Evolutionary conservation across 2,888 invertebrate genomes (phyloP).

Genomic region (Venusia cambrica): DNA sequence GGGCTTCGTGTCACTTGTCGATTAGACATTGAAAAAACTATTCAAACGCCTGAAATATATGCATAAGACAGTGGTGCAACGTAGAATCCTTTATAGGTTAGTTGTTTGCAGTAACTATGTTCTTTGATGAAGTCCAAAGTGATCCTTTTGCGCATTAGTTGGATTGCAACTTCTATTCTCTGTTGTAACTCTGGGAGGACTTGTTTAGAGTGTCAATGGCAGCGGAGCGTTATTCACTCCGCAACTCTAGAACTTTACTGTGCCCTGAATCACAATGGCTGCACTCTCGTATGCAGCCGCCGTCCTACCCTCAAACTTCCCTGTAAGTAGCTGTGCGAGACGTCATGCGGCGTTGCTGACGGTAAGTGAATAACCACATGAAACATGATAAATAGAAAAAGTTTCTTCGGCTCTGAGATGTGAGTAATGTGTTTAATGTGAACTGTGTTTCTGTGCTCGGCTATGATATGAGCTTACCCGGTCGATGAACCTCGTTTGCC

Average conservation of each 20-base stretch:
- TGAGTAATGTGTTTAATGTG: conserved; percentile 18
- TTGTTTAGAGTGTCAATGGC: conserved; percentile 57
- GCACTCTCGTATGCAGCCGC: conserved; percentile 38
- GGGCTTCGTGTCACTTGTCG: too few relatives aligned
- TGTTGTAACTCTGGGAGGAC: conserved; percentile 43
- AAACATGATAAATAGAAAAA: conserved; percentile 31
- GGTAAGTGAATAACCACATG: conserved; percentile 31
- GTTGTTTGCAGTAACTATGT: too few relatives aligned
- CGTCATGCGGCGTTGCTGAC: conserved; percentile 30
- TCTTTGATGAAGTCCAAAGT: too few relatives aligned
- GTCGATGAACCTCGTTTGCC: conserved; percentile 1
- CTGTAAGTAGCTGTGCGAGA: conserved; percentile 30
- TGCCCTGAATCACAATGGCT: conserved; percentile 44
- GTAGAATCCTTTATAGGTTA: too few relatives aligned
- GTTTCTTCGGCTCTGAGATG: conserved; percentile 17
- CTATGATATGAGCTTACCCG: conserved; percentile 1
- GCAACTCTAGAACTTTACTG: conserved; percentile 43
- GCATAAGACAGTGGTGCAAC: too few relatives aligned
- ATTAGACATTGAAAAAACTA: too few relatives aligned
- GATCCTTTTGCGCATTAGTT: not conserved
- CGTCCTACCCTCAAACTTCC: conserved; percentile 27
- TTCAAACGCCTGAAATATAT: too few relatives aligned
- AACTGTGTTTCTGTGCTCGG: conserved; percentile 8
- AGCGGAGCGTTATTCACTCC: conserved; percentile 45
- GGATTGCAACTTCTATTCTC: conserved; percentile 10